A percentile compares a stretch with the other conserved stretches of the same genome.
These are phyloP conservation scores for Limanda limanda DNA, from an alignment of 2,113 vertebrate genomes.

Conservation along the genomic window DNA sequence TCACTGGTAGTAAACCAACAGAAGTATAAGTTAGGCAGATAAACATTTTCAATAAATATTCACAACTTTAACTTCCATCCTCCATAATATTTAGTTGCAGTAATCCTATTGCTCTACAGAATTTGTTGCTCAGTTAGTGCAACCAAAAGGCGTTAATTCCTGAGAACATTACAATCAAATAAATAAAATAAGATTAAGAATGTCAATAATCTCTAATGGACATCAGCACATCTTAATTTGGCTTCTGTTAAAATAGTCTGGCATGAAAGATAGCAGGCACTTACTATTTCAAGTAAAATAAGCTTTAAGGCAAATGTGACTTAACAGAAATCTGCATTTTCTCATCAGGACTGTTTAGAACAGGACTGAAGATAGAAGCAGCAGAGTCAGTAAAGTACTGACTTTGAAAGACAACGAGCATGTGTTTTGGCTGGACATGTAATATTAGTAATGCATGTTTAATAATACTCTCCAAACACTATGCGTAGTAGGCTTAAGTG, in stretches of 20 bases:
- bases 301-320: neutral
- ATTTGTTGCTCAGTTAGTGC: neutral
- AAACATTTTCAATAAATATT: neutral
- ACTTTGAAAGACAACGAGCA: too few species aligned
- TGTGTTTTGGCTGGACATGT: too few species aligned
- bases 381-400: neutral
- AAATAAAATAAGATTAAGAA: slow-evolving; percentile 3
- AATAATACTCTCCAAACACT: too few species aligned
- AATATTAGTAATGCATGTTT: too few species aligned
- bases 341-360: neutral
- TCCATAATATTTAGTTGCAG: neutral
- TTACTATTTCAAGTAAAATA: neutral
- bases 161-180: neutral
- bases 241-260: too few species aligned
- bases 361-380: neutral
- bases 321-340: neutral
- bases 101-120: neutral
- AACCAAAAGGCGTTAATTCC: neutral
- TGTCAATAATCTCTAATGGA: neutral
- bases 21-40: neutral
- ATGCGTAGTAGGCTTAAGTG: neutral
- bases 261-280: too few species aligned
- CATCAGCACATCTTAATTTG: neutral
- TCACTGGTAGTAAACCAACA: neutral
- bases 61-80: neutral